These are phyloP conservation scores for Anastrepha ludens DNA, from an alignment of 1,140 invertebrate species.

Conservation along the genomic window DNA sequence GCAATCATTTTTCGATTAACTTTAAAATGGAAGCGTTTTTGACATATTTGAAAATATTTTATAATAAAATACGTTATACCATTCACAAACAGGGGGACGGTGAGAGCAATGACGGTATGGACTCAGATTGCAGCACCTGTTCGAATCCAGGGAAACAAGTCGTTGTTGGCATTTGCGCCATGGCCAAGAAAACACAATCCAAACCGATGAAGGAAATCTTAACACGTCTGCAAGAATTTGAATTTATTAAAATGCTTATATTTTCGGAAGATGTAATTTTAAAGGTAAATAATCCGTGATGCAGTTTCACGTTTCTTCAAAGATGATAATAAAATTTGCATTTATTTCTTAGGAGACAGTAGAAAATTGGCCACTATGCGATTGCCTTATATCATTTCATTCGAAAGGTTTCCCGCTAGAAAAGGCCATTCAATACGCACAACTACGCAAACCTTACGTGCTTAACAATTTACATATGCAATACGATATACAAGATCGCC, in stretches of 20 bases:
- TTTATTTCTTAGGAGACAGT: constrained; percentile 85
- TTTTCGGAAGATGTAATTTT: constrained; percentile 96
- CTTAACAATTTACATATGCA: constrained; percentile 99
- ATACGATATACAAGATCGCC: constrained; percentile 96
- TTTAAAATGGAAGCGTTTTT: constrained; percentile 9
- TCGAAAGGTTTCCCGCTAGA: constrained; percentile 98
- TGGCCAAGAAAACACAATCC: constrained; percentile 98
- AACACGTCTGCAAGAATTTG: constrained; percentile 94
- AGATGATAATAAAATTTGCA: neutral
- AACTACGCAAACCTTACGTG: constrained; percentile 95
- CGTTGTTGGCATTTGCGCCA: constrained; percentile 96
- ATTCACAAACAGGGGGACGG: constrained; percentile 79
- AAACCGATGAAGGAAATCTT: constrained; percentile 99
- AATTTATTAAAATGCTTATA: constrained; percentile 94
- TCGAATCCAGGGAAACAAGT: constrained; percentile 79
- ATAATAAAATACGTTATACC: constrained; percentile 7
- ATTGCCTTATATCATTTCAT: constrained; percentile 99
- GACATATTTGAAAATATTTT: neutral
- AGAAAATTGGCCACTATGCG: constrained; percentile 98
- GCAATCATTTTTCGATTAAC: neutral
- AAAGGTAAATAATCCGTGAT: constrained; percentile 77
- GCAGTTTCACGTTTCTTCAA: neutral
- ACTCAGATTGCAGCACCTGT: constrained; percentile 75
- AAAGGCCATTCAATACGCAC: constrained; percentile 98
- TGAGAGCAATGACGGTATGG: constrained; percentile 78